Base-by-base conservation (phyloP, 2,888 invertebrate species). In the Polylopha cassiicola region DNA sequence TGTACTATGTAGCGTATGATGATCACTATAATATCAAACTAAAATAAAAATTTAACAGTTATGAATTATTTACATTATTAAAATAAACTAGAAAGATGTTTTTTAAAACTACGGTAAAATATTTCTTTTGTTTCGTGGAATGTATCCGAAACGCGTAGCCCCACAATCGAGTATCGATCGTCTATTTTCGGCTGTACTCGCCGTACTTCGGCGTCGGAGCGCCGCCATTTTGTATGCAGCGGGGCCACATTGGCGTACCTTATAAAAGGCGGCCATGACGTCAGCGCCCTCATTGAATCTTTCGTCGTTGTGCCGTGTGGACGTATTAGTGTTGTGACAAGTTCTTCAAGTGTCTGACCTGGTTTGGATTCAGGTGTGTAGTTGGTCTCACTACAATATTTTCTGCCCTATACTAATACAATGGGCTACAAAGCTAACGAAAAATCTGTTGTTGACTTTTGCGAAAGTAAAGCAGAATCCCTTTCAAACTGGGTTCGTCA, bases 401-500 rank as follows among this genome's bases (percentile, higher is more conserved):
- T 67, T 70, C 53, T 65, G 58, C 61, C 61, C 65, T 51, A 34
- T 51, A 39, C 46, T 36, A 53, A 53, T 61, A 70, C 49, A 58
- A 84, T 85, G 84, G 84, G 82, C 66, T 84, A 79, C 70, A 77
- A 61, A 68, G 61, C 62, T 48, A 77, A 75, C 55, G 82, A 84
- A 65, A 81, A 73, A 62, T 73, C 74, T 54, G 66, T 84, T 53
- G 84, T 74, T 54, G 85, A 79, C 55, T 84, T 82, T 71, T 82
- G 84, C 68, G 84, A 82, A 76, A 82, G 84, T 73, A 88, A 87
- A 85, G 84, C 86, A 18, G 85, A 84, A 68, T 86, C 88, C 64
- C 73, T 89, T 50, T 75, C 81, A 56, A 85, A 88, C 54, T 91
- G 90, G 90, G 90, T 91, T 61, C 86, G 80, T 43, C 82, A 87